A percentile compares a stretch with the other conserved stretches of the same genome.
phyloP scores from a whole-genome alignment of 30 jellyfish, hydroid and myxozoan species.

The Morbakka virulenta region DNA sequence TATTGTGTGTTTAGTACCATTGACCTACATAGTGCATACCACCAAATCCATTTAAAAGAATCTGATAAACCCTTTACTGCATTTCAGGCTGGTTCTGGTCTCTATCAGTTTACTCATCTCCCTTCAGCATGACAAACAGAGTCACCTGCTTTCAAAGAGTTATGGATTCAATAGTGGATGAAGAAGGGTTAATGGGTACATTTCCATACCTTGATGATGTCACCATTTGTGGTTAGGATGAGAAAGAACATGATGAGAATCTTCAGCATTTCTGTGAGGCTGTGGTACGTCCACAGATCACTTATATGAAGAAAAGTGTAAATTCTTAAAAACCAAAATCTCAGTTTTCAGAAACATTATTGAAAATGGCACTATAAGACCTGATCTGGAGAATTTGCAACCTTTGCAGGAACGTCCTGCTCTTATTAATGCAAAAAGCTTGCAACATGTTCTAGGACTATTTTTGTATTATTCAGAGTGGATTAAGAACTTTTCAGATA shows the following conservation, averaged over 20 bases:
- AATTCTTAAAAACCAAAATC: background rate
- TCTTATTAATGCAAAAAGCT: background rate
- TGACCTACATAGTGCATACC: slow-evolving; percentile 58
- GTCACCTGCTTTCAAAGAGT: slow-evolving; percentile 36
- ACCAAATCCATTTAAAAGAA: slow-evolving; percentile 33
- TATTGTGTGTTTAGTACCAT: slow-evolving; percentile 32
- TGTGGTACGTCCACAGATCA: slow-evolving; percentile 18
- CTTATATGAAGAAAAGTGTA: slow-evolving; percentile 11
- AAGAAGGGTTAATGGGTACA: slow-evolving; percentile 12
- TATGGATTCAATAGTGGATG: background rate
- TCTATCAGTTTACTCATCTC: slow-evolving; percentile 31
- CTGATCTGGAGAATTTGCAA: background rate
- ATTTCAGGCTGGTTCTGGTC: slow-evolving; percentile 40
- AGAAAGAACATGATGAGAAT: slow-evolving; percentile 58
- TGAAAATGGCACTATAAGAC: background rate
- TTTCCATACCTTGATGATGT: slow-evolving; percentile 48
- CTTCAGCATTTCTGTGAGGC: slow-evolving; percentile 56
- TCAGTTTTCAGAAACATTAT: background rate
- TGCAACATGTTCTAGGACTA: background rate
- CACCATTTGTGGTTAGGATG: slow-evolving; percentile 48
- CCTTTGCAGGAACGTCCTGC: background rate
- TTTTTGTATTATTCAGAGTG: background rate
- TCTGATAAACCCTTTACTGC: slow-evolving; percentile 34
- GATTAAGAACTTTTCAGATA: no score
- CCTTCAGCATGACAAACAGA: slow-evolving; percentile 41